Conservation (phyloP, 2,113 vertebrate species). For the Notiomystis cincta region DNA sequence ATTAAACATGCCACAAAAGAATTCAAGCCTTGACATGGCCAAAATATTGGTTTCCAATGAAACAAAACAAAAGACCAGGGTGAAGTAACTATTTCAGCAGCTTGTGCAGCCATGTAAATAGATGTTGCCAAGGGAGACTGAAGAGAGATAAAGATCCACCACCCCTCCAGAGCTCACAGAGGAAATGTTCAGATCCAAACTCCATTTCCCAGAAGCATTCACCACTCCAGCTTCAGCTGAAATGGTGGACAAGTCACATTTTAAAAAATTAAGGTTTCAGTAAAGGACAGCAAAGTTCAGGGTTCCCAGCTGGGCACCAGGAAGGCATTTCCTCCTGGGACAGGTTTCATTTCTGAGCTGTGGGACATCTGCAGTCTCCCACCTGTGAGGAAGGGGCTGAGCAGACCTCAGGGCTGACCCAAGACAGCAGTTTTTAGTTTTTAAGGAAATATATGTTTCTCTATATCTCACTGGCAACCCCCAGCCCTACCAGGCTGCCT, state of each 20-base stretch:
- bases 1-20: conserved; percentile 32
- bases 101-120: conserved; percentile 4
- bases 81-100: conserved; percentile 31
- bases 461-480: not conserved
- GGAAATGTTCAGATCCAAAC: not conserved
- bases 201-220: not conserved
- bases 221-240: not conserved
- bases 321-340: not conserved
- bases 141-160: conserved; percentile 6
- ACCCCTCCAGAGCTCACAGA: not conserved
- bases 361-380: not conserved
- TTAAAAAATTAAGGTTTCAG: not conserved
- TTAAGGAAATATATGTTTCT: not conserved
- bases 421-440: not conserved
- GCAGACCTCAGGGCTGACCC: not conserved
- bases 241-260: not conserved
- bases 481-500: not conserved
- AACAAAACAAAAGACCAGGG: conserved; percentile 48
- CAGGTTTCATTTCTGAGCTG: not conserved
- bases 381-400: not conserved
- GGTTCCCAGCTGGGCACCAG: not conserved
- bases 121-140: conserved; percentile 24
- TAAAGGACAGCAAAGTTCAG: not conserved
- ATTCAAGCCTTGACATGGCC: conserved; percentile 12
- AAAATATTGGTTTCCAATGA: conserved; percentile 57